Conservation (phyloP, 2,888 invertebrate genomes). For the Sarcophaga variegata region DNA sequence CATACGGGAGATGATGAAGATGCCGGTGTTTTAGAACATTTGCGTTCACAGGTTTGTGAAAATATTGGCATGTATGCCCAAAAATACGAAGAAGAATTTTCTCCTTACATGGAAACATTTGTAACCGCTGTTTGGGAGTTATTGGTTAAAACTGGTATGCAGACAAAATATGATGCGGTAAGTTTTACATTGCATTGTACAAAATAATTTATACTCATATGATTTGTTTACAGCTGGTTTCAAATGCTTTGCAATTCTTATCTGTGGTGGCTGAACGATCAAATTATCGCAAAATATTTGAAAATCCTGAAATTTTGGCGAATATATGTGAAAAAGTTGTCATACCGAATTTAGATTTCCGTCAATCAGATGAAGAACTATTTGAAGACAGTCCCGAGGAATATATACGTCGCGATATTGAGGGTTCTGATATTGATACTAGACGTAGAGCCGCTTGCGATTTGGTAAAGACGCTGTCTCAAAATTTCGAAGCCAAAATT, state of each 20-base stretch:
- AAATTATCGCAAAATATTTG: constrained; percentile 93
- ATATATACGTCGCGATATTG: constrained; percentile 97
- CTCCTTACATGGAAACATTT: constrained; percentile 92
- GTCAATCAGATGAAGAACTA: constrained; percentile 96
- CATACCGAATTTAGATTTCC: constrained; percentile 98
- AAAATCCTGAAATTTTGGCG: constrained; percentile 92
- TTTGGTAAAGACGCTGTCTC: constrained; percentile 94
- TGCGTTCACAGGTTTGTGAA: constrained; percentile 98
- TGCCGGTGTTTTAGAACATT: constrained; percentile 93
- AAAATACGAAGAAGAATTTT: constrained; percentile 99
- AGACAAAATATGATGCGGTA: constrained; percentile 95
- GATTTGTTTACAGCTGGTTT: constrained; percentile 88
- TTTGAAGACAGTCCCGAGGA: constrained; percentile 99
- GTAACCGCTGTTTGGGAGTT: constrained; percentile 97
- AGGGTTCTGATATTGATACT: constrained; percentile 99
- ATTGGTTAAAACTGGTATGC: constrained; percentile 91
- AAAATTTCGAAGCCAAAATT: constrained; percentile 93
- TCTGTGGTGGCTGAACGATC: constrained; percentile 96
- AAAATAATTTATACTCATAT: not conserved
- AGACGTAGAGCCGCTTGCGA: constrained; percentile 98
- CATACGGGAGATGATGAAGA: constrained; percentile 92
- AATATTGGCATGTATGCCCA: constrained; percentile 97
- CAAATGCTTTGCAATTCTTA: constrained; percentile 97
- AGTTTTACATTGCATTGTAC: constrained; percentile 73
- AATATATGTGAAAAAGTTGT: constrained; percentile 99